Percentiles rank a stretch among this genome's conserved stretches.
Evolutionary conservation across 2,797 vertebrate genomes (phyloP).

Genomic region (Pelochelys cantorii): DNA sequence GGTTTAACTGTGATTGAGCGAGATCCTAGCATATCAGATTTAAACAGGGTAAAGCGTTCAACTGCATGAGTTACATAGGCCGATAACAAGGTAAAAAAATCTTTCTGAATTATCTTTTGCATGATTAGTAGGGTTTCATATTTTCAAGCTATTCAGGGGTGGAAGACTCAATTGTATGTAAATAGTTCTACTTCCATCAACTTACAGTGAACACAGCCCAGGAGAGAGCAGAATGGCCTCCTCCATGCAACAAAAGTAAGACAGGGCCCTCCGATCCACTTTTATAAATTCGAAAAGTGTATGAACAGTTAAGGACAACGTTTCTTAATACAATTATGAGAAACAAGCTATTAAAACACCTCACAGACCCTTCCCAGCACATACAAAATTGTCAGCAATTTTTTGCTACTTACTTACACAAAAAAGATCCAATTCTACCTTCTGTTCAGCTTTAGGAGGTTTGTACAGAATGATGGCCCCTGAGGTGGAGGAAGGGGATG

Average conservation of each 20-base stretch:
- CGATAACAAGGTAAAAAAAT: neutral
- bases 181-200: neutral
- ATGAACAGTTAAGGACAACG: constrained; percentile 87
- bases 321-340: neutral
- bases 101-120: neutral
- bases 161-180: accelerated
- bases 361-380: accelerated
- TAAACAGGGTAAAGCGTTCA: neutral
- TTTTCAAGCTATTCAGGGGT: neutral
- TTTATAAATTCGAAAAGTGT: constrained; percentile 98
- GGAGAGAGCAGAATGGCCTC: constrained; percentile 97
- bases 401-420: neutral
- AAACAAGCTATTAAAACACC: neutral
- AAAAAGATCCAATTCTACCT: neutral
- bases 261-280: constrained; percentile 94
- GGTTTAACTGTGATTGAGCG: neutral
- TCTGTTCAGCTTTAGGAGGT: neutral
- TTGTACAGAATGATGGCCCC: neutral
- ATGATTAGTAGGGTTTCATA: accelerated
- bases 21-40: neutral
- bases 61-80: neutral
- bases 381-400: neutral
- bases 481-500: neutral
- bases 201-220: constrained; percentile 97
- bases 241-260: constrained; percentile 93